phyloP scores from a whole-genome alignment of 2,113 vertebrate species.

The Gallinago media region DNA sequence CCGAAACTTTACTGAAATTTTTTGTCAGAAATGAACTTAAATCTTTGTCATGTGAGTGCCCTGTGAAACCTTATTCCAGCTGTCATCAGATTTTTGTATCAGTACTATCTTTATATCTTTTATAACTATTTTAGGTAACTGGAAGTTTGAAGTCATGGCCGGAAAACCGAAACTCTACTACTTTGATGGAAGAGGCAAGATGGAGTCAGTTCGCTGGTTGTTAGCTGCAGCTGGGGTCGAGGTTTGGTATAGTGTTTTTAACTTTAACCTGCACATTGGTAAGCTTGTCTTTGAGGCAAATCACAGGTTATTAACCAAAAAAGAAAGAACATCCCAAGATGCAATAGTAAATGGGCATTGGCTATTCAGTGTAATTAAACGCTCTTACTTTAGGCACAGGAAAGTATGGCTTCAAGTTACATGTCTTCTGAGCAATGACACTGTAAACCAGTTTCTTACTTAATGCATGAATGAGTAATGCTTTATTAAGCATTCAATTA shows the following conservation, averaged over 20 bases:
- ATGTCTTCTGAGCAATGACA: neutral
- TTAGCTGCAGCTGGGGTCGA: slow-evolving; percentile 83
- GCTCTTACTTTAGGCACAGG: neutral
- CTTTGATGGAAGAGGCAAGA: slow-evolving; percentile 89
- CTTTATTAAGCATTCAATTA: neutral
- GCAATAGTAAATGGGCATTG: neutral
- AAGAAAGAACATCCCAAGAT: neutral
- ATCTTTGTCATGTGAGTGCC: neutral
- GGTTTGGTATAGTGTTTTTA: slow-evolving; percentile 61
- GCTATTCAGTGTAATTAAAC: neutral
- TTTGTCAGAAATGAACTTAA: neutral
- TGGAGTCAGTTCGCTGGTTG: slow-evolving; percentile 90
- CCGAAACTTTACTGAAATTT: neutral
- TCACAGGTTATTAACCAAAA: neutral
- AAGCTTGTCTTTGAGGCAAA: neutral
- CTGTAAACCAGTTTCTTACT: neutral
- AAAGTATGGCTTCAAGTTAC: neutral
- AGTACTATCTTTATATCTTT: neutral
- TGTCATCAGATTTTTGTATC: neutral
- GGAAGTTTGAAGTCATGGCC: slow-evolving; percentile 73
- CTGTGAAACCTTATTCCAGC: neutral
- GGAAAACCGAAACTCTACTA: slow-evolving; percentile 83
- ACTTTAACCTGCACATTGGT: neutral
- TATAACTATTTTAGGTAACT: slow-evolving; percentile 16
- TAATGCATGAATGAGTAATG: neutral